Conservation (phyloP, 2,888 invertebrate genomes). For the Liodrosophila aerea region DNA sequence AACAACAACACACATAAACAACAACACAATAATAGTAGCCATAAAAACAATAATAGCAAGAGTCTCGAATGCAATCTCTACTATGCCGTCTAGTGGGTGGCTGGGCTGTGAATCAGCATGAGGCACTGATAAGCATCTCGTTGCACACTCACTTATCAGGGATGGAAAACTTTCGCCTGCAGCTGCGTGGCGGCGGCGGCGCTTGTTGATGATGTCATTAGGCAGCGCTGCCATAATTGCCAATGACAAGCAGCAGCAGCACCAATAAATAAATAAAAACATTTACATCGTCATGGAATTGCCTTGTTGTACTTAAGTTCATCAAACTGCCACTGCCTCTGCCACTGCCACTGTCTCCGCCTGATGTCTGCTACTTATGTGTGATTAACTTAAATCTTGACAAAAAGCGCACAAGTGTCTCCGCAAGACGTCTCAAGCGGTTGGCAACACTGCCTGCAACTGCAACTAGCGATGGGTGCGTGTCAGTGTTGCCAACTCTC, state of each 20-base stretch:
- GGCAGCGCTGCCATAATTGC: slow-evolving; percentile 56
- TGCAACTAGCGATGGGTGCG: slow-evolving; percentile 38
- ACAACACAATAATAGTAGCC: slow-evolving; percentile 6
- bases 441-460: slow-evolving; percentile 27
- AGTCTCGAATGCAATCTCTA: too few species aligned
- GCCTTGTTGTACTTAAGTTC: slow-evolving; percentile 57
- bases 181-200: too few species aligned
- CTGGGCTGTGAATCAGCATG: too few species aligned
- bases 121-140: slow-evolving; percentile 47
- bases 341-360: slow-evolving; percentile 3
- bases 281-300: slow-evolving; percentile 32
- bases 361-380: slow-evolving; percentile 7
- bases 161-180: slow-evolving; percentile 18
- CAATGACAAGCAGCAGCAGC: slow-evolving; percentile 43
- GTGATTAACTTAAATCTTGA: slow-evolving; percentile 73
- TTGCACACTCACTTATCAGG: slow-evolving; percentile 16
- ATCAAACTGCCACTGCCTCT: slow-evolving; percentile 57
- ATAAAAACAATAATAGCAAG: too few species aligned
- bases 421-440: slow-evolving; percentile 12
- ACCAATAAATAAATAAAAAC: slow-evolving; percentile 14
- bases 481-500: too few species aligned
- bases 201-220: slow-evolving; percentile 54
- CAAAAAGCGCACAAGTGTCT: slow-evolving; percentile 73
- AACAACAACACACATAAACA: slow-evolving; percentile 19
- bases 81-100: too few species aligned